phyloP scores from a whole-genome alignment of 2,113 vertebrate genomes.

The Gracilinanus agilis region DNA sequence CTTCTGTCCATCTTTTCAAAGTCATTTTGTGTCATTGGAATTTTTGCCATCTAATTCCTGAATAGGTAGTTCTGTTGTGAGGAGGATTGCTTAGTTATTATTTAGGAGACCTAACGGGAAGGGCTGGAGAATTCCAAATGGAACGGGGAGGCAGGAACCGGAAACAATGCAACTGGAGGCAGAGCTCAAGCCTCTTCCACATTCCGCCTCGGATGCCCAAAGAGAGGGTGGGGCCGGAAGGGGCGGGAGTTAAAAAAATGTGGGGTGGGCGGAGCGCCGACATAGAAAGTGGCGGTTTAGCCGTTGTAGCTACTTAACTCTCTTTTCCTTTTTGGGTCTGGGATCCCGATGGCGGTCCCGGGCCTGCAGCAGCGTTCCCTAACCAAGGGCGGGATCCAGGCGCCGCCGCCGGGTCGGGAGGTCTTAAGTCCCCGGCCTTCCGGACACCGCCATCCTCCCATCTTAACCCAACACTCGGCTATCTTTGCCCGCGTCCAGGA shows the following conservation, averaged over 20 bases:
- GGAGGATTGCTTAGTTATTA: no score
- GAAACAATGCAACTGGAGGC: neutral
- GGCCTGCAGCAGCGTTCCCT: neutral
- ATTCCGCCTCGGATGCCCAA: rapidly evolving
- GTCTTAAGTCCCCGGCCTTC: neutral
- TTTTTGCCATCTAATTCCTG: neutral
- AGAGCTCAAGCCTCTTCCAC: neutral
- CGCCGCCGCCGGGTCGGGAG: neutral
- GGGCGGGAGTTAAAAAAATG: constrained; percentile 5
- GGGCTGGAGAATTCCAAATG: no score
- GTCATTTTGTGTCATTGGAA: neutral
- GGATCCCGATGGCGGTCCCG: rapidly evolving
- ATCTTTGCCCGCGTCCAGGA: constrained; percentile 24
- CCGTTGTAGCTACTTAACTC: rapidly evolving
- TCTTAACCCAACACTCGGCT: neutral
- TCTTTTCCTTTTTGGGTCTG: neutral
- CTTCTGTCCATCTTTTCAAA: neutral
- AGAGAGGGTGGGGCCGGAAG: neutral
- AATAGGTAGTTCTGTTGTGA: neutral
- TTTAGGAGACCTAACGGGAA: no score
- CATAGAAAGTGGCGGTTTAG: constrained; percentile 43
- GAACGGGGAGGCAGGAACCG: rapidly evolving
- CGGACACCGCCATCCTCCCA: neutral
- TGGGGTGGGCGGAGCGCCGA: neutral
- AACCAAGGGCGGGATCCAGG: neutral